phyloP scores from a whole-genome alignment of 2,797 vertebrate genomes.

The Xerus rutilus region DNA sequence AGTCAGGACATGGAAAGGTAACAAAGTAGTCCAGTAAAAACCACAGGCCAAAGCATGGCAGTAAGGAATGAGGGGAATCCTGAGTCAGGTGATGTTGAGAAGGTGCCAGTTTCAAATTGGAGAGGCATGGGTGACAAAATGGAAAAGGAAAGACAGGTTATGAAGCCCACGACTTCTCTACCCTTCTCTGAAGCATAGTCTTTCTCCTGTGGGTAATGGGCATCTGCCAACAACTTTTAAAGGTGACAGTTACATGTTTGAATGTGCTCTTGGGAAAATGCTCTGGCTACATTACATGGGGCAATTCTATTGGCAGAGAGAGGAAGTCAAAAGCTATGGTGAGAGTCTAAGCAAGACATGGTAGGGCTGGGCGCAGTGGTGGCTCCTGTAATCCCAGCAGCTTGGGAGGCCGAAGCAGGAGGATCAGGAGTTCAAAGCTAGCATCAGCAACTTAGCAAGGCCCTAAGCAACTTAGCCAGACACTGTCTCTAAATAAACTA shows the following conservation, averaged over 20 bases:
- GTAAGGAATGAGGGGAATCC: neutral
- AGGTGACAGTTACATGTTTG: neutral
- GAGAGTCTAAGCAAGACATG: neutral
- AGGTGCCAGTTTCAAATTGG: neutral
- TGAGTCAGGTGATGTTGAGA: neutral
- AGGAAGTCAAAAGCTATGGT: neutral
- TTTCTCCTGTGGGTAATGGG: neutral
- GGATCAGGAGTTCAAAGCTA: no score
- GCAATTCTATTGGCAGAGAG: neutral
- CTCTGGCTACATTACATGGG: neutral
- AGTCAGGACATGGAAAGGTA: neutral
- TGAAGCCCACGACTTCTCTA: neutral
- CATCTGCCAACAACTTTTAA: neutral
- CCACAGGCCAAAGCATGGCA: neutral
- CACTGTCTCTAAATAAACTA: no score
- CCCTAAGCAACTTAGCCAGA: no score
- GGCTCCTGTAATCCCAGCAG: no score
- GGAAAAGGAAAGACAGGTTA: neutral
- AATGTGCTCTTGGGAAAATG: neutral
- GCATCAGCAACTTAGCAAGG: no score
- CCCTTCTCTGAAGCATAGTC: rapidly evolving
- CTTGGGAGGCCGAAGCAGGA: no score
- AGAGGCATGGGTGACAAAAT: neutral
- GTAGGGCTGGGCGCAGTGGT: no score
- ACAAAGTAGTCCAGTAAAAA: neutral